Conservation (phyloP, 2,888 invertebrate genomes). For the Rotaria magnacalcarata region DNA sequence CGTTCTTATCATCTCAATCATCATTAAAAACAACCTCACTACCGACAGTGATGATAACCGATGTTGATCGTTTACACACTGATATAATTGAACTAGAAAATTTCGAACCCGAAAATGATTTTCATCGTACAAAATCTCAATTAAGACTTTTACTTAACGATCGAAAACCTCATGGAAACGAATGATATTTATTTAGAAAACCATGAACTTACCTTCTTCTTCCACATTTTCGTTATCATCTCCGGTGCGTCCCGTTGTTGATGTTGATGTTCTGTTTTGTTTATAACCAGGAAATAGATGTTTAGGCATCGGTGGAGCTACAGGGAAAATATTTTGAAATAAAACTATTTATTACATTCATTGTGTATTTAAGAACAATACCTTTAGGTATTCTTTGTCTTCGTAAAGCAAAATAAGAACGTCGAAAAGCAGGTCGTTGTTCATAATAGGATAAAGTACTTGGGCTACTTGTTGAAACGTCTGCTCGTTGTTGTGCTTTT, state of each 20-base stretch:
- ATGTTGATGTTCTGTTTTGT: not conserved
- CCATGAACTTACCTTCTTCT: not conserved
- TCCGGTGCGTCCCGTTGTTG: not conserved
- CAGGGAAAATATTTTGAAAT: not conserved
- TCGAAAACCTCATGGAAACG: not conserved
- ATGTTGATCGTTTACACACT: slow-evolving; percentile 25
- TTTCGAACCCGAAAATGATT: slow-evolving; percentile 32
- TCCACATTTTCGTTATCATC: not conserved
- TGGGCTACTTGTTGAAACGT: not conserved
- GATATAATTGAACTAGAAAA: slow-evolving; percentile 36
- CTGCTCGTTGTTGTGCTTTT: not conserved
- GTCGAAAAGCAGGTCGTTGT: slow-evolving; percentile 15
- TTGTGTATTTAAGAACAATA: not conserved
- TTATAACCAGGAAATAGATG: slow-evolving; percentile 21
- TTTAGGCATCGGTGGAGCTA: slow-evolving; percentile 34
- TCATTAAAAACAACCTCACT: not conserved
- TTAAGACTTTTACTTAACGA: slow-evolving; percentile 9
- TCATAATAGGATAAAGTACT: not conserved
- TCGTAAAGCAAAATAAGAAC: slow-evolving; percentile 30
- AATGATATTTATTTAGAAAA: not conserved
- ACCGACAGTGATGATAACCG: slow-evolving; percentile 13
- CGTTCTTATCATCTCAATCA: not conserved
- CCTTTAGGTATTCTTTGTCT: slow-evolving; percentile 17
- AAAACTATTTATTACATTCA: not conserved
- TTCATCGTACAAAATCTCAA: not conserved